These are phyloP conservation scores for Sebastes aleutianus DNA, from an alignment of 2,797 vertebrate genomes.

Conservation along the genomic window DNA sequence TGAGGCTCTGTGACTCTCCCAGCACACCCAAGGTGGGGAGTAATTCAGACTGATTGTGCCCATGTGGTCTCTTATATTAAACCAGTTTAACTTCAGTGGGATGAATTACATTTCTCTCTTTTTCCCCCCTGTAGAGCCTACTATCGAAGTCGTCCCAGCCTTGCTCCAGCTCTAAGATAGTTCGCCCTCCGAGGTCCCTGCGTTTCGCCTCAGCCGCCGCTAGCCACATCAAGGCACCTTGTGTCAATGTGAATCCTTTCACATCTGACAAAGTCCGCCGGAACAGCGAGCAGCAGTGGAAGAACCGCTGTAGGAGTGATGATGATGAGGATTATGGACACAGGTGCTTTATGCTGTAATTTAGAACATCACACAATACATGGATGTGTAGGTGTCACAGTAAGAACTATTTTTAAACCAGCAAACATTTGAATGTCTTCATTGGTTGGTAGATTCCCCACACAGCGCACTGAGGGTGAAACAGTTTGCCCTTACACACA, in stretches of 20 bases:
- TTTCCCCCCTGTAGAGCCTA: slow-evolving; percentile 79
- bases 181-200: slow-evolving; percentile 71
- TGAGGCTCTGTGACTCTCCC: slow-evolving; percentile 84
- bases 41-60: background rate
- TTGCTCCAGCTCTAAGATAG: slow-evolving; percentile 76
- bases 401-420: background rate
- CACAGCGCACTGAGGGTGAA: background rate
- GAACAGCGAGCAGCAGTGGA: slow-evolving; percentile 72
- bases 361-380: background rate
- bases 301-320: slow-evolving; percentile 79
- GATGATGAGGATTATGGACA: slow-evolving; percentile 72
- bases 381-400: background rate
- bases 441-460: background rate
- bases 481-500: background rate
- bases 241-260: slow-evolving; percentile 95
- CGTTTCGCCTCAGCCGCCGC: slow-evolving; percentile 59
- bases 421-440: background rate
- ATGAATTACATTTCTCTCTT: background rate
- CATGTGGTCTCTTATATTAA: background rate
- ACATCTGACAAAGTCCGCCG: slow-evolving; percentile 89
- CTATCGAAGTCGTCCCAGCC: slow-evolving; percentile 81
- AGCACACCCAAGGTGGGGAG: slow-evolving; percentile 89
- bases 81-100: background rate
- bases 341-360: slow-evolving; percentile 61
- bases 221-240: slow-evolving; percentile 67